A percentile compares a stretch with the other conserved stretches of the same genome.
Conservation (phyloP, 2,797 vertebrate genomes). For the Poeciliopsis infans region DNA sequence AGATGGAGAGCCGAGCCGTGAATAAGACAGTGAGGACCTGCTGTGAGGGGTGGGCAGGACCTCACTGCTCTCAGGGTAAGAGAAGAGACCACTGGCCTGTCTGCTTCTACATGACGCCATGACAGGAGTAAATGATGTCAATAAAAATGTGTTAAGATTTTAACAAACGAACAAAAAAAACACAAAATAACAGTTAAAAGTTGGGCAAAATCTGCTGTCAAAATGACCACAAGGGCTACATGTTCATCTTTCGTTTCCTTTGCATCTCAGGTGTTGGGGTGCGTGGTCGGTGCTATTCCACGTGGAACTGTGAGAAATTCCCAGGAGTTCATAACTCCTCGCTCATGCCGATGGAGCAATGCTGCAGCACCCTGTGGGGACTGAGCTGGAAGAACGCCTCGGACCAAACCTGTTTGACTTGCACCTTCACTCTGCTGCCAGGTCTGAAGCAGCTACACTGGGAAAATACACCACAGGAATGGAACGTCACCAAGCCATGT, state of each 20-base stretch:
- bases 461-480: background rate
- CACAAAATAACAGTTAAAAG: background rate
- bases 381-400: conserved; percentile 86
- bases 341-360: conserved; percentile 82
- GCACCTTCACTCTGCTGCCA: conserved; percentile 78
- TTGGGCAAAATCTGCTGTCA: background rate
- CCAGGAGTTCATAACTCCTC: conserved; percentile 77
- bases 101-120: background rate
- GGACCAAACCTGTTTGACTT: conserved; percentile 82
- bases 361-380: conserved; percentile 85
- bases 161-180: too few species aligned
- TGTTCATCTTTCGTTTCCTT: background rate
- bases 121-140: background rate
- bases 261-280: conserved; percentile 57
- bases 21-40: conserved; percentile 83
- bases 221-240: background rate
- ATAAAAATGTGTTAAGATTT: background rate
- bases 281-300: conserved; percentile 83
- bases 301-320: conserved; percentile 83
- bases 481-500: background rate
- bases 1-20: conserved; percentile 68
- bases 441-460: conserved; percentile 63
- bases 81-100: background rate
- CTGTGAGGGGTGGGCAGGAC: conserved; percentile 88
- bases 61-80: conserved; percentile 85